Evolutionary conservation across 2,797 vertebrate species (phyloP), one percentile per base, ranked within the genome.

Genomic region (Mus spretus): DNA sequence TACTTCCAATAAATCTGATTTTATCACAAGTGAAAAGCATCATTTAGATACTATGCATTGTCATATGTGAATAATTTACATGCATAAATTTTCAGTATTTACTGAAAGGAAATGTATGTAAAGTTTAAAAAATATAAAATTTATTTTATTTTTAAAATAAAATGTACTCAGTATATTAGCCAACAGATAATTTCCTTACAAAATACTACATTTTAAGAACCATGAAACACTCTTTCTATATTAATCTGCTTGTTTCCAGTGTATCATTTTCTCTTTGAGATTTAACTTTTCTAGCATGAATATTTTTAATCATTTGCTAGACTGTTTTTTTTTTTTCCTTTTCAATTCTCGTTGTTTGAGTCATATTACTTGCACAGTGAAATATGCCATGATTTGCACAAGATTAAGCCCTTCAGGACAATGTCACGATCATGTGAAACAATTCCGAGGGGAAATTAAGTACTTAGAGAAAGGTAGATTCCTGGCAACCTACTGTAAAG

Each of bases 201-300:
- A 93, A 89, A 59, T 75, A 31, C n/a, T 55, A 44, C 44, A 28
- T 59, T 91, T 89, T 44, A 34, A 57, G 13, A 94, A 96, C 44
- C 63, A 55, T 67, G 1, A 55, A 96, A 79, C 80, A 61, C 0
- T 50, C 1, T 74, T 80, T 94, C 15, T 84, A 81, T 84, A 77
- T 20, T 59, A 61, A 24, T 40, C 19, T 63, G 7, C 28, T 77
- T 87, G 14, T 92, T 89, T 70, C 22, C 40, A 70, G 1, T 26
- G 47, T 74, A 26, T 26, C 5, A 75, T 94, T 89, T 78, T 78
- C 61, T 57, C 15, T 20, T 28, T 59, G 15, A 4, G 17, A 37
- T 67, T 55, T 77, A 53, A 3, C 13, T 20, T 75, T 70, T 80
- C 22, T 78, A 24, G 75, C 37, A 44, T 22, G 14, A 19, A 14